These are phyloP conservation scores for Montifringilla adamsi DNA, from an alignment of 2,113 vertebrate genomes.

Conservation along the genomic window DNA sequence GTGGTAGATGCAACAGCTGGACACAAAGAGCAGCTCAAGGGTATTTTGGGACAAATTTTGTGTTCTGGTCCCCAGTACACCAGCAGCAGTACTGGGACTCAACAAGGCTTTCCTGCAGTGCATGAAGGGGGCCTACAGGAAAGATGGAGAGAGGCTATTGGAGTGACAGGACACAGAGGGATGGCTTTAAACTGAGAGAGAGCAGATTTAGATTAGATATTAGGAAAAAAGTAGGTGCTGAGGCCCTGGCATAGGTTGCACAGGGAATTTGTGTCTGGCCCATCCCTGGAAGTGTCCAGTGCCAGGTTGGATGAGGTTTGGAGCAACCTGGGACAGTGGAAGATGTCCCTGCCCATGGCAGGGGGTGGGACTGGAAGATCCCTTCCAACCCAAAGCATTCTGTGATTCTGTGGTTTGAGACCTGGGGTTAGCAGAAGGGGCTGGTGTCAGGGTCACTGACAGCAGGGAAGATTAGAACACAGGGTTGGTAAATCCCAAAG, in stretches of 20 bases:
- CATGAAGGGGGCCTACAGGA: background rate
- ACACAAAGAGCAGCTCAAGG: background rate
- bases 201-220: background rate
- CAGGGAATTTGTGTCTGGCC: background rate
- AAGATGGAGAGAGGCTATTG: background rate
- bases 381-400: background rate
- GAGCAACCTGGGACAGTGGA: background rate
- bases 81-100: background rate
- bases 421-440: background rate
- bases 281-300: background rate
- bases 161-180: background rate
- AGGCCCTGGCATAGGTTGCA: background rate
- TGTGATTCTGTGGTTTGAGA: background rate
- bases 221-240: background rate
- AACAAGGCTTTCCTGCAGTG: accelerated
- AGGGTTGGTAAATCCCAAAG: background rate
- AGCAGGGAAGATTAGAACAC: background rate
- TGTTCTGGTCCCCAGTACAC: background rate
- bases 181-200: background rate
- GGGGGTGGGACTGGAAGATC: background rate
- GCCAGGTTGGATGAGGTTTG: background rate
- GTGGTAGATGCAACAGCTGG: accelerated
- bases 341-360: background rate
- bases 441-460: background rate
- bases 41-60: background rate